Evolutionary conservation across 2,113 vertebrate genomes (phyloP).

Genomic region (Elaphurus davidianus): DNA sequence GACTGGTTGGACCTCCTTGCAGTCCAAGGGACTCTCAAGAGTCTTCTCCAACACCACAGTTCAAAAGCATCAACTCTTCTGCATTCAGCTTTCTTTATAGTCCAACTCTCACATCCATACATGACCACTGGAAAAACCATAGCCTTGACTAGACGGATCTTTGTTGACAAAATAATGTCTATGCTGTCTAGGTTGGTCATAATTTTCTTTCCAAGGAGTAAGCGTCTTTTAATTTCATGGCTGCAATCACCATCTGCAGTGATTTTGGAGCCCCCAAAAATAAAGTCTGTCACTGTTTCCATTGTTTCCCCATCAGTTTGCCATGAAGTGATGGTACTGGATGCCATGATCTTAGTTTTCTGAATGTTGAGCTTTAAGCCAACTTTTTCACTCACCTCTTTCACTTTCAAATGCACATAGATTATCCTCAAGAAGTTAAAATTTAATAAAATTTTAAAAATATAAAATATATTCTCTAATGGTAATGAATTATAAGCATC

Average conservation of each 20-base stretch:
- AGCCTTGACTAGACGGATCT: background rate
- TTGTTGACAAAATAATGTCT: background rate
- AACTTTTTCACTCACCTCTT: background rate
- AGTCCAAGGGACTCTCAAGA: background rate
- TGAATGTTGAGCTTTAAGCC: background rate
- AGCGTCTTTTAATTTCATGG: background rate
- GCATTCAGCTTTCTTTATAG: background rate
- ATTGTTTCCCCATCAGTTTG: background rate
- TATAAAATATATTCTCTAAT: background rate
- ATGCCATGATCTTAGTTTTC: background rate
- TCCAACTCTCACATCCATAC: background rate
- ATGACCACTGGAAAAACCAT: background rate
- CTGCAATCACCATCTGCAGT: background rate
- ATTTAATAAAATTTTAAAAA: conserved; percentile 12
- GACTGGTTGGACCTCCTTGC: background rate
- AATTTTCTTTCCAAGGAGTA: background rate
- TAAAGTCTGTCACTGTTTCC: background rate
- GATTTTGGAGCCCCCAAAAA: accelerated
- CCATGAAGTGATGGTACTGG: background rate
- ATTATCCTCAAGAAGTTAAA: background rate
- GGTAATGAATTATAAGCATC: background rate
- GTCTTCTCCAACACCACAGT: background rate
- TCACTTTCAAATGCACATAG: background rate
- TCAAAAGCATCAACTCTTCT: background rate
- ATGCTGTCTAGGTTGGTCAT: background rate